Percentiles rank a stretch among this genome's conserved stretches.
Evolutionary conservation across 2,888 invertebrate species (phyloP).

Genomic region (Electrophaes corylata): DNA sequence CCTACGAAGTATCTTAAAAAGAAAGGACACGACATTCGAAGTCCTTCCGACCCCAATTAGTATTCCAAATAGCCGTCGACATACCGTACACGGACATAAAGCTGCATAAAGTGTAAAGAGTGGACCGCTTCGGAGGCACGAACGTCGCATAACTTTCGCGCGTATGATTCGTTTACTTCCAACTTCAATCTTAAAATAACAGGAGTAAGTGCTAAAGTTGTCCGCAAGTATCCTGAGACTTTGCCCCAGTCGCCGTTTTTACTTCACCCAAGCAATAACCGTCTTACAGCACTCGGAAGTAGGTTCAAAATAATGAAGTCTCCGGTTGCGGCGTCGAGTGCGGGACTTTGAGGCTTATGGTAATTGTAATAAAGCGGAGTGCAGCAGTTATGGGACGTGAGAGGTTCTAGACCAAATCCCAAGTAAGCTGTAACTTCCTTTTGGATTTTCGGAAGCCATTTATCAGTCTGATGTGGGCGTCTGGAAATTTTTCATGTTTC

Average conservation of each 20-base stretch:
- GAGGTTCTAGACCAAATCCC: slow-evolving; percentile 85
- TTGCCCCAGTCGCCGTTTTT: slow-evolving; percentile 75
- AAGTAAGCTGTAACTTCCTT: slow-evolving; percentile 85
- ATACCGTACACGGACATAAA: slow-evolving; percentile 75
- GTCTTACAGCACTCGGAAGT: slow-evolving; percentile 78
- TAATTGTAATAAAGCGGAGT: slow-evolving; percentile 85
- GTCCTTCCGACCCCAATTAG: slow-evolving; percentile 77
- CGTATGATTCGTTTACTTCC: slow-evolving; percentile 53
- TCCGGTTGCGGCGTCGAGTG: slow-evolving; percentile 71
- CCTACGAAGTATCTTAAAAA: slow-evolving; percentile 45
- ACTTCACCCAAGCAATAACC: slow-evolving; percentile 82
- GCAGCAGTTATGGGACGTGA: slow-evolving; percentile 85
- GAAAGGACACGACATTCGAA: slow-evolving; percentile 65
- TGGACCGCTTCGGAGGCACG: slow-evolving; percentile 79
- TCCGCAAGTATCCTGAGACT: slow-evolving; percentile 60
- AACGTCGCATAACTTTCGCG: slow-evolving; percentile 78
- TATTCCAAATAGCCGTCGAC: slow-evolving; percentile 82
- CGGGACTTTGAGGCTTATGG: slow-evolving; percentile 84
- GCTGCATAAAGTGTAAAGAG: slow-evolving; percentile 79
- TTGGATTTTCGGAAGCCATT: slow-evolving; percentile 86
- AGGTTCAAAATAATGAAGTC: slow-evolving; percentile 83
- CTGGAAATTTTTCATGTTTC: slow-evolving; percentile 85
- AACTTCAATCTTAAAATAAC: slow-evolving; percentile 72
- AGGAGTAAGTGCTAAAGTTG: slow-evolving; percentile 72
- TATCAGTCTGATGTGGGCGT: slow-evolving; percentile 85